Percentiles rank a stretch among this genome's conserved stretches.
These are phyloP conservation scores for Acanthacorydalis orientalis DNA, from an alignment of 2,888 invertebrate species.

Conservation along the genomic window DNA sequence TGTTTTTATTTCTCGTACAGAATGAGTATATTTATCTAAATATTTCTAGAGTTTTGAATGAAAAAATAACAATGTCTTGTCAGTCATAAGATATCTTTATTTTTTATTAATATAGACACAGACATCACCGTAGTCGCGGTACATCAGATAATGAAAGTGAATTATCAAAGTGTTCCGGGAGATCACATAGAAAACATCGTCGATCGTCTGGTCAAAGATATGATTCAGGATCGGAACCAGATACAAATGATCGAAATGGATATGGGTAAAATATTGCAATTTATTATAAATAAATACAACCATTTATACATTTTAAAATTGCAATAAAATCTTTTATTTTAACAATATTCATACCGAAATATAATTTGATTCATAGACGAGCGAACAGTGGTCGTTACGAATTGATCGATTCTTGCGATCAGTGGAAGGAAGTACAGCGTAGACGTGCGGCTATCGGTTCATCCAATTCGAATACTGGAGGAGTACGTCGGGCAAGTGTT, in stretches of 20 bases:
- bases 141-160: constrained; percentile 85
- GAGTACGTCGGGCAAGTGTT: constrained; percentile 54
- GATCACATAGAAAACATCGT: constrained; percentile 58
- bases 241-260: constrained; percentile 32
- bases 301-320: neutral
- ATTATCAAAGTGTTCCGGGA: constrained; percentile 67
- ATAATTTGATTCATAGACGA: constrained; percentile 19
- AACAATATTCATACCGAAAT: neutral
- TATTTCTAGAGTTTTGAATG: no score
- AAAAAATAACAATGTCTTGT: no score
- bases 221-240: constrained; percentile 57
- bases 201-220: constrained; percentile 56
- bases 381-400: constrained; percentile 34
- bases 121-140: constrained; percentile 65
- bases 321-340: no score
- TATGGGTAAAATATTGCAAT: neutral
- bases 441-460: constrained; percentile 43
- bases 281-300: neutral
- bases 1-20: no score
- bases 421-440: constrained; percentile 77
- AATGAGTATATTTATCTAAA: no score
- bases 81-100: no score
- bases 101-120: constrained; percentile 24
- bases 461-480: constrained; percentile 31
- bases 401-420: constrained; percentile 71